A percentile compares a stretch with the other conserved stretches of the same genome.
Conservation (phyloP, 2,797 vertebrate species). For the Myotis daubentonii region DNA sequence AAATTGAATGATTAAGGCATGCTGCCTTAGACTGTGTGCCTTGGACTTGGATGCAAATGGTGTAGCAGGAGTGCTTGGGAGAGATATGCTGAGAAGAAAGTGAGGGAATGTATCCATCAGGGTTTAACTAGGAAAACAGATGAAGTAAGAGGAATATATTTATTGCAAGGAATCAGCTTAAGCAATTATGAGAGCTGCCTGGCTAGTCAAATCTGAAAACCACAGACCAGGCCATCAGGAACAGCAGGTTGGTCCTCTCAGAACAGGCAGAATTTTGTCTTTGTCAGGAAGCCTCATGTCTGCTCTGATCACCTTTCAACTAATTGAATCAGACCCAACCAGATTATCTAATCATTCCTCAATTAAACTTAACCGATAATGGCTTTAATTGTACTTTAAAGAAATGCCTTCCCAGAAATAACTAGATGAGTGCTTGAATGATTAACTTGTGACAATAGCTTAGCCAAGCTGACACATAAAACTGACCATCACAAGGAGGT, state of each 20-base stretch:
- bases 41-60: not conserved
- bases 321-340: not conserved
- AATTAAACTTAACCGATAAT: not conserved
- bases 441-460: accelerated
- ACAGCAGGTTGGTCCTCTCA: accelerated
- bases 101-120: not conserved
- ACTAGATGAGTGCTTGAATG: not conserved
- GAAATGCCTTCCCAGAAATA: not conserved
- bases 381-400: not conserved
- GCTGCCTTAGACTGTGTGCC: not conserved
- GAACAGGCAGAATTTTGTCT: not conserved
- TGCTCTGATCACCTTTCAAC: not conserved
- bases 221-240: accelerated
- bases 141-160: not conserved
- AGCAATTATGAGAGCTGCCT: not conserved
- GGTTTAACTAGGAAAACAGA: not conserved
- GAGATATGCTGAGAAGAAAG: not conserved
- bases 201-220: not conserved
- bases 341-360: not conserved
- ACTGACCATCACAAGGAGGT: not conserved
- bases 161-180: not conserved
- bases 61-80: not conserved
- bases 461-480: not conserved
- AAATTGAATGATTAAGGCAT: not conserved
- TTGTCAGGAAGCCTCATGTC: not conserved